Percentiles rank a stretch among this genome's conserved stretches.
Evolutionary conservation across 1,140 invertebrate genomes (phyloP).

Genomic region (Trichonephila clavata): DNA sequence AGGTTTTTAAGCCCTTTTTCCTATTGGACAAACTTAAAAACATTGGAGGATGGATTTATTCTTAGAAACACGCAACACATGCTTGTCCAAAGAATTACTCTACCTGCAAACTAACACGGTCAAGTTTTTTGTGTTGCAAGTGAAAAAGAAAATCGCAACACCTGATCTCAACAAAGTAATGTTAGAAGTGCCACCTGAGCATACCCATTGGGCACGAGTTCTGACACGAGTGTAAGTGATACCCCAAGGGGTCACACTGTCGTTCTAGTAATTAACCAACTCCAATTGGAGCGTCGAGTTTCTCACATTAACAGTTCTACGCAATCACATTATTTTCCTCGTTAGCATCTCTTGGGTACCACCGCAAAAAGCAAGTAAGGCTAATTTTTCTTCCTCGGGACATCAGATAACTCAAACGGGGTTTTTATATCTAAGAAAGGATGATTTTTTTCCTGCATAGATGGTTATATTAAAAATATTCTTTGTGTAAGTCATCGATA

Average conservation of each 20-base stretch:
- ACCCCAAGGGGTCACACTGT: conserved; percentile 27
- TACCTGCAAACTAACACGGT: background rate
- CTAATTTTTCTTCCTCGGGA: conserved; percentile 1
- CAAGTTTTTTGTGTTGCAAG: conserved; percentile 7
- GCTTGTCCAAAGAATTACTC: background rate
- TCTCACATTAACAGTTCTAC: conserved; percentile 40
- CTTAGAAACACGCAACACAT: background rate
- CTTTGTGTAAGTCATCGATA: background rate
- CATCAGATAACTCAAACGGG: background rate
- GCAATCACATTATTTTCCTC: conserved; percentile 60
- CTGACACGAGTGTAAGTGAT: conserved; percentile 25
- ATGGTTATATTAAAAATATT: background rate
- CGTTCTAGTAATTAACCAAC: conserved; percentile 49
- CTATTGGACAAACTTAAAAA: background rate
- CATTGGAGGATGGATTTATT: background rate
- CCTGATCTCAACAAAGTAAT: conserved; percentile 40
- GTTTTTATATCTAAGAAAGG: background rate
- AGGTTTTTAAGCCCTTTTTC: too few relatives aligned
- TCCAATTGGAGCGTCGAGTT: conserved; percentile 47
- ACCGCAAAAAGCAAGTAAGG: conserved; percentile 53
- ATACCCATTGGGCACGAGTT: background rate
- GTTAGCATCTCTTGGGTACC: conserved; percentile 40
- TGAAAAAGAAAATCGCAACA: background rate
- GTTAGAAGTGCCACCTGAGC: conserved; percentile 46
- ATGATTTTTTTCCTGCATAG: background rate